phyloP scores from a whole-genome alignment of 2,888 invertebrate genomes.

The Buathra laborator region DNA sequence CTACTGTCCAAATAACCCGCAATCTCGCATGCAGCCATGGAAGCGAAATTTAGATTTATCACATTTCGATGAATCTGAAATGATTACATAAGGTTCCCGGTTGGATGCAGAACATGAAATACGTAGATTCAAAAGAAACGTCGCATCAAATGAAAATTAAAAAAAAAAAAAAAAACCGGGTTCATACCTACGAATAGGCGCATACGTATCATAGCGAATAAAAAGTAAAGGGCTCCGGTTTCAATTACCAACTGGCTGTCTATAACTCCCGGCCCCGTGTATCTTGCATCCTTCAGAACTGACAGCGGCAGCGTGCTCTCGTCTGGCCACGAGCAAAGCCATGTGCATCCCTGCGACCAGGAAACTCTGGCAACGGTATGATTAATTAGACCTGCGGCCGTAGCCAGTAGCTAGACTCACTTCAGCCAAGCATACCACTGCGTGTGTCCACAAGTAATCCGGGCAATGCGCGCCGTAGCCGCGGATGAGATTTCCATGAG shows the following conservation, averaged over 20 bases:
- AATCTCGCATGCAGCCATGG: neutral
- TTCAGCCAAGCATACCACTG: constrained; percentile 4
- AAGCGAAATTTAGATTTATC: too few species aligned
- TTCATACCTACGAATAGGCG: neutral
- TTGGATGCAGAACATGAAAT: neutral
- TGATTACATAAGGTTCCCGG: neutral
- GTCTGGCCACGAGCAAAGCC: constrained; percentile 19
- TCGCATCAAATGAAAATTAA: neutral
- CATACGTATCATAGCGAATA: neutral
- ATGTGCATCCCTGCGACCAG: constrained; percentile 26
- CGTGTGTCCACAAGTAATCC: constrained; percentile 8
- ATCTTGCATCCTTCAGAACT: constrained; percentile 20
- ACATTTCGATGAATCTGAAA: neutral
- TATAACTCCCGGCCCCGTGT: neutral
- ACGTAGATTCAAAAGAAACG: neutral
- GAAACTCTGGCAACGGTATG: constrained; percentile 4
- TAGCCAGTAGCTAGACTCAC: constrained; percentile 5
- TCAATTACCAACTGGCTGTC: constrained; percentile 26
- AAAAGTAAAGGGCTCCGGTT: constrained; percentile 12
- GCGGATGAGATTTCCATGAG: constrained; percentile 25
- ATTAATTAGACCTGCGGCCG: constrained; percentile 48
- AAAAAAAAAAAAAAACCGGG: neutral
- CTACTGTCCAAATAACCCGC: neutral
- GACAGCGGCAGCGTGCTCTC: constrained; percentile 9
- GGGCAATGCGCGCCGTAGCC: neutral